Conservation (phyloP, 1,140 invertebrate species). For the Lordiphosa stackelbergi region DNA sequence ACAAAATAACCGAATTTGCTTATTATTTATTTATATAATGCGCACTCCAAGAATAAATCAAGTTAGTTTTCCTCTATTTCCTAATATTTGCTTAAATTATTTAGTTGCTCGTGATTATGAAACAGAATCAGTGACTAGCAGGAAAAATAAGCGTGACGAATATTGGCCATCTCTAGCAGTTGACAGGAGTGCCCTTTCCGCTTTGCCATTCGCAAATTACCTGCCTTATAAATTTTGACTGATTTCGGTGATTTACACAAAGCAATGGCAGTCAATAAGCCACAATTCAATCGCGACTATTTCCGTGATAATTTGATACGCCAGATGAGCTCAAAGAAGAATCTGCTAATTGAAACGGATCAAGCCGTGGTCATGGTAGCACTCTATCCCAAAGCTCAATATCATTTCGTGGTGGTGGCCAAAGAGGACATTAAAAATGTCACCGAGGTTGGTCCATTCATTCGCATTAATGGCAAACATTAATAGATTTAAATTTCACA, state of each 20-base stretch:
- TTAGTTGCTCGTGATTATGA: no score
- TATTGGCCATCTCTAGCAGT: constrained; percentile 1
- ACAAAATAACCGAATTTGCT: no score
- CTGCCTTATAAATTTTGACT: neutral
- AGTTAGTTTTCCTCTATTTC: no score
- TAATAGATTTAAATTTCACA: neutral
- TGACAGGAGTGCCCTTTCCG: neutral
- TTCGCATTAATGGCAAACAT: neutral
- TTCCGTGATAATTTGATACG: constrained; percentile 12
- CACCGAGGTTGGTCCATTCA: constrained; percentile 14
- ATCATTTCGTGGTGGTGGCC: constrained; percentile 44
- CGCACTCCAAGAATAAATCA: no score
- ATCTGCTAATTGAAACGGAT: constrained; percentile 41
- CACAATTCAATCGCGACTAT: neutral
- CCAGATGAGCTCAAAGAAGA: constrained; percentile 5
- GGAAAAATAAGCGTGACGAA: no score
- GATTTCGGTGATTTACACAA: constrained; percentile 13
- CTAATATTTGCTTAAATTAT: no score
- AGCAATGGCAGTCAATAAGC: neutral
- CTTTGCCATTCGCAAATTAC: no score
- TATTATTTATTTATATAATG: no score
- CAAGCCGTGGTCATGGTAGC: constrained; percentile 38
- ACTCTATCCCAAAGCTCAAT: constrained; percentile 51
- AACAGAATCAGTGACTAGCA: no score
- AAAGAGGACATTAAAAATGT: constrained; percentile 37